A percentile compares a stretch with the other conserved stretches of the same genome.
Evolutionary conservation across 1,140 invertebrate genomes (phyloP).

Genomic region (Heliconius eleuchia): DNA sequence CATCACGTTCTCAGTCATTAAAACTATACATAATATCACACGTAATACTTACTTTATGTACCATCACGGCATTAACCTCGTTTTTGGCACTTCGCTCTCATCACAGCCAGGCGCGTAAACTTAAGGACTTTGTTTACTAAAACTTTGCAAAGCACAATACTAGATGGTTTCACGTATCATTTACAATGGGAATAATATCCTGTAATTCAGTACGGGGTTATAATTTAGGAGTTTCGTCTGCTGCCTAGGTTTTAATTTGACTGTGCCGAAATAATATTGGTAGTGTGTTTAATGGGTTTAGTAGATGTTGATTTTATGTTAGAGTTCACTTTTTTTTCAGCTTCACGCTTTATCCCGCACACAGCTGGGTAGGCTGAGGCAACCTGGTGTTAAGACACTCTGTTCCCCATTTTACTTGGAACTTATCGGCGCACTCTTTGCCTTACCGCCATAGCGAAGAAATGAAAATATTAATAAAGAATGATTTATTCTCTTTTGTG

Average conservation of each 20-base stretch:
- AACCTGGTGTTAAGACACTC: too few relatives aligned
- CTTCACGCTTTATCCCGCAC: too few relatives aligned
- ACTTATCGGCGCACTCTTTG: too few relatives aligned
- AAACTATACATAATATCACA: slow-evolving; percentile 7
- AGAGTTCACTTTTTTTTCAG: too few relatives aligned
- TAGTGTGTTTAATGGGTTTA: neutral
- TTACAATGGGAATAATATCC: slow-evolving; percentile 10
- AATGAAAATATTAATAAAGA: too few relatives aligned
- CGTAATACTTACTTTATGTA: slow-evolving; percentile 38
- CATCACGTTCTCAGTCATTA: neutral
- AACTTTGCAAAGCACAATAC: slow-evolving; percentile 19
- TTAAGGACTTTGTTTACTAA: slow-evolving; percentile 44
- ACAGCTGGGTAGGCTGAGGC: too few relatives aligned
- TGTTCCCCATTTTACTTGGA: too few relatives aligned
- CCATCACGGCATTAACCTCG: slow-evolving; percentile 43
- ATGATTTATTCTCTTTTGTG: too few relatives aligned
- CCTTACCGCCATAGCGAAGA: too few relatives aligned
- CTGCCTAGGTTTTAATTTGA: neutral
- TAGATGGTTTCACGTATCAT: slow-evolving; percentile 5
- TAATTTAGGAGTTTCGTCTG: neutral
- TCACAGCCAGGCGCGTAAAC: slow-evolving; percentile 40
- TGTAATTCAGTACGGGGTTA: slow-evolving; percentile 5
- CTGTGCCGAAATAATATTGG: neutral
- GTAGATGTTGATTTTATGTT: neutral
- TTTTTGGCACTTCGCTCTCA: slow-evolving; percentile 24